Conservation (phyloP, 2,113 vertebrate species). For the Strigops habroptila region DNA sequence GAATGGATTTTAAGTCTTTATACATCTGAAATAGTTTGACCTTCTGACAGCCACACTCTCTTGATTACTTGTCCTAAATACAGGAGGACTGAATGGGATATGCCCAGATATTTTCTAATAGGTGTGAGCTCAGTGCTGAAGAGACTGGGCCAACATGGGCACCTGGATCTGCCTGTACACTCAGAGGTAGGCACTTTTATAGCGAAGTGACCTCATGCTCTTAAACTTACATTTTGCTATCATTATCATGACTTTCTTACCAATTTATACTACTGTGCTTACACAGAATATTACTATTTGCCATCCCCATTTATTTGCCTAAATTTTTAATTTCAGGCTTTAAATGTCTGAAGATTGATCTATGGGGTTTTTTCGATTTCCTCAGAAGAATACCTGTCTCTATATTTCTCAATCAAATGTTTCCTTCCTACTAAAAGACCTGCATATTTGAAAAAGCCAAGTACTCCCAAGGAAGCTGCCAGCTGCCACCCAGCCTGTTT, state of each 20-base stretch:
- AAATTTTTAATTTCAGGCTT: not conserved
- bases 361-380: not conserved
- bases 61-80: not conserved
- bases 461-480: not conserved
- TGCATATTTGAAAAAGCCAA: not conserved
- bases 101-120: not conserved
- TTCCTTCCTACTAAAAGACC: not conserved
- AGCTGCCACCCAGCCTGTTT: not conserved
- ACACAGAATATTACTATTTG: not conserved
- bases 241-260: not conserved
- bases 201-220: not conserved
- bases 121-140: not conserved
- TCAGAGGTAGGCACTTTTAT: not conserved
- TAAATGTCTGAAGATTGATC: not conserved
- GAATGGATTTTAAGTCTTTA: constrained; percentile 16
- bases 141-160: not conserved
- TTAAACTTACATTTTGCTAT: not conserved
- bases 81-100: not conserved
- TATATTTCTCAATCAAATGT: not conserved
- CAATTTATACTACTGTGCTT: not conserved
- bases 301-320: not conserved
- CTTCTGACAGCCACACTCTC: not conserved
- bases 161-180: accelerated
- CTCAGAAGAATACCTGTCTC: not conserved
- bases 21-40: not conserved